Evolutionary conservation across 2,888 invertebrate species (phyloP), one percentile per base, ranked within the genome.

Genomic region (Himalopsyche tibetana): DNA sequence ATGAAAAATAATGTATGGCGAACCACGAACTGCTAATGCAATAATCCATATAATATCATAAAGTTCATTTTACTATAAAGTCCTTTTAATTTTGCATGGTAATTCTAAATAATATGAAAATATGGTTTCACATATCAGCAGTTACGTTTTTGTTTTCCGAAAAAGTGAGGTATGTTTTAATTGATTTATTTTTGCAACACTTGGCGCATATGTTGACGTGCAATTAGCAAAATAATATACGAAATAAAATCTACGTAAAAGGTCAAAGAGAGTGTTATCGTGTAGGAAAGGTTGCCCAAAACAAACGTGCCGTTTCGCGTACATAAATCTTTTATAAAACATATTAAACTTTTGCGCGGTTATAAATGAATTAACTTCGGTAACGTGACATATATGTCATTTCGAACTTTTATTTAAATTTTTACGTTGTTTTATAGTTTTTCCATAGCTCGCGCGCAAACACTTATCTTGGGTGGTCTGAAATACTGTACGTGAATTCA

Each of bases 131-230:
- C 11, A 9, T 51, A 3, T 15, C 51, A 45, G 45, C 45, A 45
- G 45, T 45, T 8, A 63, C 6, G 63, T 63, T 4, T 4, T 28
- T 28, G 28, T 19, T 19, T 9, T 63, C 2, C 19, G 4, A 51
- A 15, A 63, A 63, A n/a, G 28, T 63, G 9, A 19, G 28, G 63
- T 19, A 8, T 0, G 19, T 63, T 63, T 63, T 19, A 63, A 63
- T 63, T 63, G 63, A 63, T 63, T 63, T 63, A 63, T 63, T n/a
- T 63, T 63, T 9, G 63, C 63, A 63, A 63, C 63, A 63, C 63
- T 63, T 63, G 8, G 19, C 19, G 19, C 63, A 19, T 63, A 19
- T 63, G 63, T 63, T 63, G 63, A 63, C 63, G 11, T 63, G 63
- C 63, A 63, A 63, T 63, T 63, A 63, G 63, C 15, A 19, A 63